Percentiles rank a stretch among this genome's conserved stretches.
These are phyloP conservation scores for Enteromius treurensis DNA, from an alignment of 2,797 vertebrate species.

Conservation along the genomic window DNA sequence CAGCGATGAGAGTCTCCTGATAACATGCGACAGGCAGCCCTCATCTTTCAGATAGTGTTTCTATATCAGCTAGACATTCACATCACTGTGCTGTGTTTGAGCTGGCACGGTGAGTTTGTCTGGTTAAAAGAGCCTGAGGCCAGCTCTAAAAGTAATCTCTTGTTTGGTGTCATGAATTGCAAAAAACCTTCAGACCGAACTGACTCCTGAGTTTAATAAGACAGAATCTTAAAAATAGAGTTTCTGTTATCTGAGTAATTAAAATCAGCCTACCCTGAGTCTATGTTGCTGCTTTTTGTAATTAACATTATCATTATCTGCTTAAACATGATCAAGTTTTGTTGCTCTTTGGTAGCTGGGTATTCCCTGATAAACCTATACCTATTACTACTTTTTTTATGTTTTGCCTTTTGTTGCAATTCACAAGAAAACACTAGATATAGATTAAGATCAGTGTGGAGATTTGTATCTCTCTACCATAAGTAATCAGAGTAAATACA, in stretches of 20 bases:
- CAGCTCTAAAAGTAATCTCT: constrained; percentile 33
- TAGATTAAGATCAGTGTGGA: background rate
- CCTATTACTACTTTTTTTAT: background rate
- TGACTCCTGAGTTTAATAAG: background rate
- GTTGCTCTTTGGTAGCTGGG: background rate
- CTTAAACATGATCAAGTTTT: background rate
- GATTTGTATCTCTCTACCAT: background rate
- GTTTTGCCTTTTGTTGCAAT: background rate
- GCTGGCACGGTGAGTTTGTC: constrained; percentile 37
- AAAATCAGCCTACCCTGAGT: background rate
- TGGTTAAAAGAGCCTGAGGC: constrained; percentile 24
- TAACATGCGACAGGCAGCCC: constrained; percentile 54
- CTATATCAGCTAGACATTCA: constrained; percentile 39
- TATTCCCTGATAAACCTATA: background rate
- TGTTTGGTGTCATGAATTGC: constrained; percentile 24
- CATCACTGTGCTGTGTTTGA: constrained; percentile 25
- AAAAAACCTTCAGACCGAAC: background rate
- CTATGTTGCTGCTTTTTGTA: background rate
- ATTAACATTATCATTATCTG: background rate
- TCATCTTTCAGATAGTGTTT: constrained; percentile 42
- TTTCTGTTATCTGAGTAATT: background rate
- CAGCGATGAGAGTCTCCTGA: constrained; percentile 34
- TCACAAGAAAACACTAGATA: background rate
- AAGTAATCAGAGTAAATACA: background rate
- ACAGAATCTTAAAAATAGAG: background rate